phyloP scores from a whole-genome alignment of 2,797 vertebrate species.

The Coregonus suidteri region DNA sequence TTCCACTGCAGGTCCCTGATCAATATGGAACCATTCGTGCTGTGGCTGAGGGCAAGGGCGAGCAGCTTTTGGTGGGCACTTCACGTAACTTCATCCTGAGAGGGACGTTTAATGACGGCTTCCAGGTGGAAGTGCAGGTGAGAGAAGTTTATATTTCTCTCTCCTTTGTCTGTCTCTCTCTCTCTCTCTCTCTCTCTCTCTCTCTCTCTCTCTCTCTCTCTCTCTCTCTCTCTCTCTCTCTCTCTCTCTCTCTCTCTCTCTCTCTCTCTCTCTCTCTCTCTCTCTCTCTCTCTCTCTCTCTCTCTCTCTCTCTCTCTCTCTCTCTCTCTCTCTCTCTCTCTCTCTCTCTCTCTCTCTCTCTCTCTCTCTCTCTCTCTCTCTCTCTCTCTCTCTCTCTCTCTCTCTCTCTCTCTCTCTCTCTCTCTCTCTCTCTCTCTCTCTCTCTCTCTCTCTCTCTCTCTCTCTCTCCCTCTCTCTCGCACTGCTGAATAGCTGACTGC shows the following conservation, averaged over 20 bases:
- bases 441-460: not conserved
- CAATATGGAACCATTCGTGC: slow-evolving; percentile 94
- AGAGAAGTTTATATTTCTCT: slow-evolving; percentile 21
- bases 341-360: too few relatives aligned
- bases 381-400: not conserved
- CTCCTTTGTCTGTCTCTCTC: not conserved
- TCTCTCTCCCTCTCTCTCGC: not conserved
- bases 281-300: not conserved
- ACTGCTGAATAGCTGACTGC: not conserved
- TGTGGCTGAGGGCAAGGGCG: slow-evolving; percentile 91
- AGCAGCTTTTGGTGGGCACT: slow-evolving; percentile 92
- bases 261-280: not conserved
- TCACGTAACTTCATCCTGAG: slow-evolving; percentile 94
- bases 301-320: too few relatives aligned
- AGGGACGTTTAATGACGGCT: slow-evolving; percentile 93
- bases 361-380: not conserved
- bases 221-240: too few relatives aligned
- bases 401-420: not conserved
- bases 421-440: too few relatives aligned
- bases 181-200: too few relatives aligned
- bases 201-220: not conserved
- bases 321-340: not conserved
- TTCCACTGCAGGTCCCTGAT: slow-evolving; percentile 86
- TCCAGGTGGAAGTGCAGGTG: slow-evolving; percentile 94
- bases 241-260: not conserved